Conservation (phyloP, 2,113 vertebrate genomes). For the Antechinus flavipes region DNA sequence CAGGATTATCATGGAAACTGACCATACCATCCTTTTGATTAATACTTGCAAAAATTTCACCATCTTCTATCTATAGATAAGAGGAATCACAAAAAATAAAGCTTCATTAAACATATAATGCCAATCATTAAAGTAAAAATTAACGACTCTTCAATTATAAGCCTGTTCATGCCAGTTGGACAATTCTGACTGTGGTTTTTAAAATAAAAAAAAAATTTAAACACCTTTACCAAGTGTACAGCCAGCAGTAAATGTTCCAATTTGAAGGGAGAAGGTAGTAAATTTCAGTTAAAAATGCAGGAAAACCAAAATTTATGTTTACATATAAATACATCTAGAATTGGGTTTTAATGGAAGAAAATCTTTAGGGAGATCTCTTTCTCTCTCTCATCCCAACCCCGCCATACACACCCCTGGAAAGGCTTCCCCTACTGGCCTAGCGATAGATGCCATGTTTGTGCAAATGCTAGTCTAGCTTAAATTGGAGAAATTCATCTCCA, state of each 20-base stretch:
- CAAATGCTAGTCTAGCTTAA: background rate
- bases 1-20: slow-evolving; percentile 99
- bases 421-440: background rate
- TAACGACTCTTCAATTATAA: background rate
- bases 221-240: background rate
- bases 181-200: background rate
- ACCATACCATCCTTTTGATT: slow-evolving; percentile 99
- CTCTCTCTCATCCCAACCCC: too few relatives aligned
- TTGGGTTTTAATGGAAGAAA: background rate
- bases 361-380: background rate
- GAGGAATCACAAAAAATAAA: background rate
- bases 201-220: background rate
- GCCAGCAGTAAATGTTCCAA: background rate
- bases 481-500: background rate
- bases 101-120: background rate
- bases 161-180: background rate
- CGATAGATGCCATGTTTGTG: background rate
- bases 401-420: background rate
- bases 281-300: background rate
- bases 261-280: background rate
- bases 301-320: background rate
- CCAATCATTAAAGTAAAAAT: background rate
- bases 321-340: background rate
- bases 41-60: slow-evolving; percentile 99
- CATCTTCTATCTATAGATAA: slow-evolving; percentile 95